Evolutionary conservation across 2,113 vertebrate genomes (phyloP).

Genomic region (Aramus guarauna): DNA sequence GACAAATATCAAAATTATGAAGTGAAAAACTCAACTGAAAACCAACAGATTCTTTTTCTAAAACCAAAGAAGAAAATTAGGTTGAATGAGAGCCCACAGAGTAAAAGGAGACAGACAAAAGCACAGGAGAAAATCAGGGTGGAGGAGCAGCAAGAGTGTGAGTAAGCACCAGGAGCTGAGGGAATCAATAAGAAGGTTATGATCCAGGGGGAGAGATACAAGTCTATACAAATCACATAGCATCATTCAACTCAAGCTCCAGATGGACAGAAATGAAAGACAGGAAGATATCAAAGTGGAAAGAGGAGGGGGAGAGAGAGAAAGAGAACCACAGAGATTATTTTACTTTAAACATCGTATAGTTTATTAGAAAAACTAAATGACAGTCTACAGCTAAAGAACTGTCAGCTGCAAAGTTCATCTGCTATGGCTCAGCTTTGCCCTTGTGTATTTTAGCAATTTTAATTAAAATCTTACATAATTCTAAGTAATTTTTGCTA

Average conservation of each 20-base stretch:
- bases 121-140: not conserved
- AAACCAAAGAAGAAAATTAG: not conserved
- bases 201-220: not conserved
- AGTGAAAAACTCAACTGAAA: not conserved
- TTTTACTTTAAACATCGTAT: not conserved
- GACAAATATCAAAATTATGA: not conserved
- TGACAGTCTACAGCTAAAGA: not conserved
- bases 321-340: not conserved
- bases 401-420: conserved; percentile 9
- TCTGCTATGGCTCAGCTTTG: not conserved
- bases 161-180: not conserved
- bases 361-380: conserved; percentile 22
- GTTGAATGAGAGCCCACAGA: not conserved
- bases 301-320: not conserved
- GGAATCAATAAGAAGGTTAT: not conserved
- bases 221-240: not conserved
- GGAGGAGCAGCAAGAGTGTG: not conserved
- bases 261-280: conserved; percentile 10
- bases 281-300: not conserved
- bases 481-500: conserved; percentile 20
- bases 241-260: not conserved
- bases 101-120: conserved; percentile 38
- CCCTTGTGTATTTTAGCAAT: conserved; percentile 5
- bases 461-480: conserved; percentile 46
- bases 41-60: not conserved